Base-by-base conservation (phyloP, 2,113 vertebrate species). In the Lethenteron reissneri region DNA sequence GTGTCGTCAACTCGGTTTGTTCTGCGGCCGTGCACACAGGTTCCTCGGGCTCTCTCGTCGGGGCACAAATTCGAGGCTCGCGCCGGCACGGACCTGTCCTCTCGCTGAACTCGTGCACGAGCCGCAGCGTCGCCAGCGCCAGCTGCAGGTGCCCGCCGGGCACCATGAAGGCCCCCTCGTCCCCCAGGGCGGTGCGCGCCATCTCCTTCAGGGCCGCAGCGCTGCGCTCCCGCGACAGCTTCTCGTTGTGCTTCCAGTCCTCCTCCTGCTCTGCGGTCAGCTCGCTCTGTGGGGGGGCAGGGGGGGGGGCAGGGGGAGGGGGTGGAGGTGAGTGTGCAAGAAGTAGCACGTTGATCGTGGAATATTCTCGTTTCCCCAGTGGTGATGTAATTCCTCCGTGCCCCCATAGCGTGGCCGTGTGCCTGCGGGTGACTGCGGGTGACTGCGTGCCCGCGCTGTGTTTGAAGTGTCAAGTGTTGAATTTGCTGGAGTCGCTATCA, bases 211-310 rank as follows among this genome's bases (percentile, higher is more conserved):
- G 64, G 25, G 25, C 64, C 10, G 64, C 64, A 11, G n/a, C 25
- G 64, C 64, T 68, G 64, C n/a, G 25, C 64, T 68, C 64, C 64
- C n/a, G 25, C 25, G 64, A 68, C n/a, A 68, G 9, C 9, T 68
- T 25, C n/a, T 68, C 25, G 25, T 68, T 68, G n/a, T 68, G 64
- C 10, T 68, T 68, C 64, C 64, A 68, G n/a, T 10, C 64, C 25
- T 68, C 25, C n/a, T 68, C 25, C 64, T 68, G 64, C 25, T 68
- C 64, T 25, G n/a, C 64, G 9, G n/a, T 68, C 64, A 68, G 64
- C n/a, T 17, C 8, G 11, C 25, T 25, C 64, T 68, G 11, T 9
- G 10, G 25, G 25, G 21, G 64, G 11, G n/a, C 8, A 12, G 10
- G 25, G 64, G 21, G 21, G 11, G 2, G 25, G n/a, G 9, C 15